Evolutionary conservation across 2,113 vertebrate species (phyloP).

Genomic region (Arothron firmamentum): DNA sequence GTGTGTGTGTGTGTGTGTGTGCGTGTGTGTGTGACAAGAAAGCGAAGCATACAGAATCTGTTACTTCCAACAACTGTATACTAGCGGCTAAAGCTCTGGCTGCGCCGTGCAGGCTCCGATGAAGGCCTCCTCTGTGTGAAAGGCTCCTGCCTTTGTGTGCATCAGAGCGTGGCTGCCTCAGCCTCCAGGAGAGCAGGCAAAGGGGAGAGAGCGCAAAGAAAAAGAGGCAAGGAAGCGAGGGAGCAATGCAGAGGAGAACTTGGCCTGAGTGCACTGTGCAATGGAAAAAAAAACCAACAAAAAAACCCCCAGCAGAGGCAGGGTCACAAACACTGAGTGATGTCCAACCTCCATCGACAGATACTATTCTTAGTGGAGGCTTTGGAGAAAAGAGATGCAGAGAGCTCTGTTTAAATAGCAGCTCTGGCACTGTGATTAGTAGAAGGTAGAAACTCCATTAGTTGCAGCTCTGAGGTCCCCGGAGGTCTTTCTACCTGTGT

Average conservation of each 20-base stretch:
- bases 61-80: conserved; percentile 51
- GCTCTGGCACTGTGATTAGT: conserved; percentile 15
- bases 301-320: conserved; percentile 56
- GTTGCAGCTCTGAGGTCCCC: conserved; percentile 7
- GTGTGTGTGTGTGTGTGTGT: conserved; percentile 13
- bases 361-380: conserved; percentile 54
- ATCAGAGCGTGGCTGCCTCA: conserved; percentile 60
- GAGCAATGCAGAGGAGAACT: conserved; percentile 50
- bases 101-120: conserved; percentile 36
- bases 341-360: conserved; percentile 47
- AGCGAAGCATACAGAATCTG: conserved; percentile 49
- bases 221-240: conserved; percentile 2
- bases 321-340: conserved; percentile 50
- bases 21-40: conserved; percentile 2
- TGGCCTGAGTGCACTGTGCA: conserved; percentile 39
- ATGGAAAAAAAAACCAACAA: conserved; percentile 18
- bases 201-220: neutral
- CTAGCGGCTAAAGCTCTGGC: conserved; percentile 47
- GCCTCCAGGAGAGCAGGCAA: conserved; percentile 49
- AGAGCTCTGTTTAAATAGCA: conserved; percentile 32
- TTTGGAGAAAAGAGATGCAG: conserved; percentile 33
- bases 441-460: conserved; percentile 24
- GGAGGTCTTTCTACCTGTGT: conserved; percentile 84
- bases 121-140: conserved; percentile 54
- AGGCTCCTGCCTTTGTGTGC: conserved; percentile 52